A percentile compares a stretch with the other conserved stretches of the same genome.
These are phyloP conservation scores for Drosophila kikkawai DNA, from an alignment of 1,140 invertebrate species.

Conservation along the genomic window DNA sequence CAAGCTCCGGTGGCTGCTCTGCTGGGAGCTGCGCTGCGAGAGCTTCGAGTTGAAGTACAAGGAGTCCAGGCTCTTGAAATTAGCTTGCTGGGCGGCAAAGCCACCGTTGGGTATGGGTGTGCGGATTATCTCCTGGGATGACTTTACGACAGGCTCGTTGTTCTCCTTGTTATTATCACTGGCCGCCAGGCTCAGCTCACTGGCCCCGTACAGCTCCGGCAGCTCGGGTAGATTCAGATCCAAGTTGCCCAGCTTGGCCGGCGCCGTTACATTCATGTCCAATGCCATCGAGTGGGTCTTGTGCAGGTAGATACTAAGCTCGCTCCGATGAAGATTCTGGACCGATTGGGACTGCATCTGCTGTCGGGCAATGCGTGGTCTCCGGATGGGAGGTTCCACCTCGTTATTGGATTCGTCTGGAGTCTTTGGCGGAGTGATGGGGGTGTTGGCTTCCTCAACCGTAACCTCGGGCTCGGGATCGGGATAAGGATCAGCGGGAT, in stretches of 20 bases:
- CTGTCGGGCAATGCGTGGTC: constrained; percentile 56
- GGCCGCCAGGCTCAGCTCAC: constrained; percentile 64
- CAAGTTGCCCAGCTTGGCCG: constrained; percentile 27
- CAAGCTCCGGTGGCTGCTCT: constrained; percentile 43
- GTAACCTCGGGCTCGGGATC: background rate
- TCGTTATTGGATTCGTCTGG: background rate
- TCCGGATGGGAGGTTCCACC: constrained; percentile 42
- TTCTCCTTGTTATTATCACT: constrained; percentile 61
- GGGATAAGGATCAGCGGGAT: constrained; percentile 7
- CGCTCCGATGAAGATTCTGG: constrained; percentile 78
- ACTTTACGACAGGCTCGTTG: constrained; percentile 12
- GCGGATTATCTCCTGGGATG: background rate
- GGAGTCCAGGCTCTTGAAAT: constrained; percentile 74
- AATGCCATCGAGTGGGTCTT: constrained; percentile 76
- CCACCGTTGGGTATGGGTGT: constrained; percentile 38
- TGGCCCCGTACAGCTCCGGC: constrained; percentile 70
- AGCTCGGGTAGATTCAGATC: constrained; percentile 67
- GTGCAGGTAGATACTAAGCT: constrained; percentile 75
- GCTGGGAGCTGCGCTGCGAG: constrained; percentile 16
- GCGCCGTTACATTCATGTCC: constrained; percentile 63
- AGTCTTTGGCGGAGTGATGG: constrained; percentile 1
- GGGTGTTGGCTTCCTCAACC: background rate
- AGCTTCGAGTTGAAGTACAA: constrained; percentile 40
- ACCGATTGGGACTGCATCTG: constrained; percentile 75
- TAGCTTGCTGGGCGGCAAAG: constrained; percentile 58